Evolutionary conservation across 2,888 invertebrate species (phyloP).

Genomic region (Aleiodes testaceus): DNA sequence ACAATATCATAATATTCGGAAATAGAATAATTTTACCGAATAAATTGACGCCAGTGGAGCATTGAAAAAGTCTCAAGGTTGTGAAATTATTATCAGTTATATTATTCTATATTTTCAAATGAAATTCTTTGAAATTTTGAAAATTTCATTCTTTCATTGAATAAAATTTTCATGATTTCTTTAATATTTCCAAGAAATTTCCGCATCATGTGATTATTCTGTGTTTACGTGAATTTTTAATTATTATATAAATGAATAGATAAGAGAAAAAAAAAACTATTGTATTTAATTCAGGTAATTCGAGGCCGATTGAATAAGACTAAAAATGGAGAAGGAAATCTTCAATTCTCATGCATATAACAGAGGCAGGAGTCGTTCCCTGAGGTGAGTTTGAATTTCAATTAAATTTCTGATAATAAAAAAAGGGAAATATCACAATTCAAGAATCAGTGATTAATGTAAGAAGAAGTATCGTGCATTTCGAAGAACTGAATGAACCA

Average conservation of each 20-base stretch:
- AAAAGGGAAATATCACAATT: background rate
- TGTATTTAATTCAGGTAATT: background rate
- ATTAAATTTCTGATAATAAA: background rate
- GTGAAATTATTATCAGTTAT: background rate
- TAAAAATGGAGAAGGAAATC: slow-evolving; percentile 44
- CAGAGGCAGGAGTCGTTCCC: slow-evolving; percentile 40
- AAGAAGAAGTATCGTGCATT: slow-evolving; percentile 25
- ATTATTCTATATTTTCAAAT: background rate
- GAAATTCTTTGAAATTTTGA: background rate
- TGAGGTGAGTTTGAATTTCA: slow-evolving; percentile 33
- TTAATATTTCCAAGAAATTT: background rate
- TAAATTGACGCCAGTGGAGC: no score
- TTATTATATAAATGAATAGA: background rate
- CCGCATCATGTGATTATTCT: background rate
- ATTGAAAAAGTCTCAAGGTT: background rate
- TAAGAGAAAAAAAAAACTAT: slow-evolving; percentile 9
- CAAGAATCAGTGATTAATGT: background rate
- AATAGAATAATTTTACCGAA: background rate
- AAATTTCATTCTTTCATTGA: background rate
- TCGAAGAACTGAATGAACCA: slow-evolving; percentile 33
- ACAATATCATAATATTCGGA: background rate
- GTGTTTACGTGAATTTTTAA: no score
- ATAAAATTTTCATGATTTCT: background rate
- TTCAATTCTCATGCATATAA: slow-evolving; percentile 31
- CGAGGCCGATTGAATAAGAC: slow-evolving; percentile 2